These are phyloP conservation scores for Drosophila willistoni DNA, from an alignment of 1,140 invertebrate genomes.

Conservation along the genomic window DNA sequence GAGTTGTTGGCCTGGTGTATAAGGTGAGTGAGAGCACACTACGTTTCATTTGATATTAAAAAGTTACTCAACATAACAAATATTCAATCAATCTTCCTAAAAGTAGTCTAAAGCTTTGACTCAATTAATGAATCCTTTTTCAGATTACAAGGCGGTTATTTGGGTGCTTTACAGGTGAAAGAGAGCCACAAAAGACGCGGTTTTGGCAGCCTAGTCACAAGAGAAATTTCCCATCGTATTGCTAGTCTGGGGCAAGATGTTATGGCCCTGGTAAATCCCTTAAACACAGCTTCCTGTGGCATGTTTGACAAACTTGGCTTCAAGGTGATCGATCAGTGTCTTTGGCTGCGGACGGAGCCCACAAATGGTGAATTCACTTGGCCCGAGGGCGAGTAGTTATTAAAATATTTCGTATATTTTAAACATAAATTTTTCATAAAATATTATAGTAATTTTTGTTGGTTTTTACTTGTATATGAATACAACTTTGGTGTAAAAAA, in stretches of 20 bases:
- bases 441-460: constrained; percentile 21
- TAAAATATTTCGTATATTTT: constrained; percentile 2
- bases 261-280: constrained; percentile 65
- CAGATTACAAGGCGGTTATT: constrained; percentile 73
- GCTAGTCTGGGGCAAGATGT: constrained; percentile 75
- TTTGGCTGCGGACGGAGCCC: constrained; percentile 60
- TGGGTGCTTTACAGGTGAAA: constrained; percentile 80
- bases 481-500: constrained; percentile 77
- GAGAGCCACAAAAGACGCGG: constrained; percentile 70
- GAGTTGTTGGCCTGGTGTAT: constrained; percentile 77
- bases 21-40: constrained; percentile 33
- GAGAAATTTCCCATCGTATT: constrained; percentile 65
- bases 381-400: constrained; percentile 55
- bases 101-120: too few species aligned
- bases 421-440: constrained; percentile 8
- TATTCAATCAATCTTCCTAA: too few species aligned
- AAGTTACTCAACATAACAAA: too few species aligned
- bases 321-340: constrained; percentile 58
- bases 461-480: constrained; percentile 57
- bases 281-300: constrained; percentile 62
- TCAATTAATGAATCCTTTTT: neutral
- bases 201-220: constrained; percentile 76
- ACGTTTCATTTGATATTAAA: too few species aligned
- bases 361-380: constrained; percentile 34
- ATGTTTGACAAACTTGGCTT: constrained; percentile 82